Evolutionary conservation across 2,797 vertebrate genomes (phyloP).

Genomic region (Karalla daura): DNA sequence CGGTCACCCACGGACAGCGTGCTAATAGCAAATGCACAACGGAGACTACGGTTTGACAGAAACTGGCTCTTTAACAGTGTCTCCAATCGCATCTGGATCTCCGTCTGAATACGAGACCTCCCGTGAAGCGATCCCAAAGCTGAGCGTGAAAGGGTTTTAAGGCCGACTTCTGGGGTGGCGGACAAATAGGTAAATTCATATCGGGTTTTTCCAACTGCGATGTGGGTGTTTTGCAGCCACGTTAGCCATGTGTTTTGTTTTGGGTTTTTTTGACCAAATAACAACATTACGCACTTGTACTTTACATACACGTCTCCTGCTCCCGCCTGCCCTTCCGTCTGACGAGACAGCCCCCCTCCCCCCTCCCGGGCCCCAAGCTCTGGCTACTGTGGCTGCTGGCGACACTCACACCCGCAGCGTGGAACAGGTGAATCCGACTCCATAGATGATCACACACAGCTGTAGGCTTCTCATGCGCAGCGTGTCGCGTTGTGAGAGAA

Average conservation of each 20-base stretch:
- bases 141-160: constrained; percentile 1
- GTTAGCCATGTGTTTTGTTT: too few species aligned
- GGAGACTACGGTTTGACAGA: too few species aligned
- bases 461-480: constrained; percentile 44
- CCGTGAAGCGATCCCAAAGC: too few species aligned
- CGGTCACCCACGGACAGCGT: too few species aligned
- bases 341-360: neutral
- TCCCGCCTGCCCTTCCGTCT: neutral
- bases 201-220: constrained; percentile 45
- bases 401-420: constrained; percentile 47
- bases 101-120: neutral
- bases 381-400: constrained; percentile 42
- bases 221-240: constrained; percentile 59
- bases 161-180: constrained; percentile 40
- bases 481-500: constrained; percentile 37
- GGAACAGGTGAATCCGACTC: constrained; percentile 34
- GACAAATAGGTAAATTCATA: constrained; percentile 43
- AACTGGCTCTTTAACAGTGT: too few species aligned
- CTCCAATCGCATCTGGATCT: neutral
- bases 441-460: constrained; percentile 42
- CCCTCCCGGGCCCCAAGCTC: constrained; percentile 31
- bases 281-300: neutral
- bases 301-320: neutral
- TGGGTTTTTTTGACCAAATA: constrained; percentile 10
- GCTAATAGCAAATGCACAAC: too few species aligned